Evolutionary conservation across 2,888 invertebrate genomes (phyloP).

Genomic region (Stenodema calcarata): DNA sequence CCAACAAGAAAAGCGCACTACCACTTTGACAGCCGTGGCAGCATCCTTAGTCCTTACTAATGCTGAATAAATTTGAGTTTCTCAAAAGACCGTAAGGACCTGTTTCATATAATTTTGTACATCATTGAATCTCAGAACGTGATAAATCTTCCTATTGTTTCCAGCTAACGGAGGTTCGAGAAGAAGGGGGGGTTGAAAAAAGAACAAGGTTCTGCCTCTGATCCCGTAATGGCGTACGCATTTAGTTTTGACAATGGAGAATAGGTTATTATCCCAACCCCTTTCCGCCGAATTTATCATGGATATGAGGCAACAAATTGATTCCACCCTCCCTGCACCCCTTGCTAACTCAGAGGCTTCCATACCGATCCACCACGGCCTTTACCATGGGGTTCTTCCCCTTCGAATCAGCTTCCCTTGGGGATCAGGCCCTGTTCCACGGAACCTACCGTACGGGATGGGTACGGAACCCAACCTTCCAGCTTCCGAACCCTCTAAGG

Average conservation of each 20-base stretch:
- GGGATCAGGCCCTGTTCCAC: background rate
- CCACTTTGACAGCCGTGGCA: no score
- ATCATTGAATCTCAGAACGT: no score
- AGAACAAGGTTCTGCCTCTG: background rate
- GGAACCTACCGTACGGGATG: background rate
- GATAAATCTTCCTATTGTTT: no score
- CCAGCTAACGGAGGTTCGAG: background rate
- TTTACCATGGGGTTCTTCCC: background rate
- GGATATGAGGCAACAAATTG: slow-evolving; percentile 47
- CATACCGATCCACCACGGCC: background rate
- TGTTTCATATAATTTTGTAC: no score
- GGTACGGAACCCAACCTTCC: background rate
- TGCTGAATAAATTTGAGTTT: no score
- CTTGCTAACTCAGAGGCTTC: background rate
- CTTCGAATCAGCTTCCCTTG: slow-evolving; percentile 13
- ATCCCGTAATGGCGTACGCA: background rate
- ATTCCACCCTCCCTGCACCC: slow-evolving; percentile 5
- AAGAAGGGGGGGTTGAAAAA: background rate
- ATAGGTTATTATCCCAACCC: slow-evolving; percentile 29
- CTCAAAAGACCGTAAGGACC: no score
- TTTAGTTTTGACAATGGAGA: slow-evolving; percentile 10
- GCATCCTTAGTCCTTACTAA: no score
- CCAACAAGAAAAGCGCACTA: no score
- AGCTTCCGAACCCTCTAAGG: background rate
- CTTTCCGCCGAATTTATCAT: slow-evolving; percentile 39